Percentiles rank a stretch among this genome's conserved stretches.
These are phyloP conservation scores for Ormyrus labotus DNA, from an alignment of 2,888 invertebrate genomes.

Conservation along the genomic window DNA sequence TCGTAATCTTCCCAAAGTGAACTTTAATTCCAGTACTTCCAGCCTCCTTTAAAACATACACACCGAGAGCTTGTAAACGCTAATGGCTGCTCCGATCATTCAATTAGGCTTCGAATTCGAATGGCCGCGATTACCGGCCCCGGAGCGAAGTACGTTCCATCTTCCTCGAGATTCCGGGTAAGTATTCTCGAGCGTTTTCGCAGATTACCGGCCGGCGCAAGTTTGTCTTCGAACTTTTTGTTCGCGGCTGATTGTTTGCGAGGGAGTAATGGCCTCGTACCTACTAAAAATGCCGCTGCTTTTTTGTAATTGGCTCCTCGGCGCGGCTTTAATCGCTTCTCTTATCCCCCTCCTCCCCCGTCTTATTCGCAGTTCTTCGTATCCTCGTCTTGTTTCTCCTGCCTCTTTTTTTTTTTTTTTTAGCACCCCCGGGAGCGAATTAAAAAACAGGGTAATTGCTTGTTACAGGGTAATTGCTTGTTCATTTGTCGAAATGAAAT, in stretches of 20 bases:
- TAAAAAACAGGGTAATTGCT: slow-evolving; percentile 21
- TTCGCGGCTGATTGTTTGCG: neutral
- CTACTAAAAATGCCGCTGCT: no score
- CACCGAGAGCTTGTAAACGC: neutral
- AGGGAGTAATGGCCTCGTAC: no score
- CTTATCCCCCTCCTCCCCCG: neutral
- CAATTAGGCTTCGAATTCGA: slow-evolving; percentile 37
- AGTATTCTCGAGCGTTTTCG: slow-evolving; percentile 11
- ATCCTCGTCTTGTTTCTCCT: slow-evolving; percentile 8
- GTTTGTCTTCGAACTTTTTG: slow-evolving; percentile 4
- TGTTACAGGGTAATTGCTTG: slow-evolving; percentile 33
- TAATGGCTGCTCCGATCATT: slow-evolving; percentile 41
- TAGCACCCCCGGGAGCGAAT: neutral
- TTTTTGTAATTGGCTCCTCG: no score
- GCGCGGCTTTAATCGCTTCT: no score
- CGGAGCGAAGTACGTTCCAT: neutral
- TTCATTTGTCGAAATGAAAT: slow-evolving; percentile 43
- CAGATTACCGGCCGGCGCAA: slow-evolving; percentile 36
- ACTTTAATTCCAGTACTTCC: neutral
- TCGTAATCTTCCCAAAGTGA: neutral
- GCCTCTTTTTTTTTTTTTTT: slow-evolving; percentile 8
- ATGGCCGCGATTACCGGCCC: neutral
- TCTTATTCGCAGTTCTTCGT: slow-evolving; percentile 30
- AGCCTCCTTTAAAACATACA: neutral
- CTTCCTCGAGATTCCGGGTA: slow-evolving; percentile 2